Evolutionary conservation across 2,888 invertebrate species (phyloP), one percentile per base, ranked within the genome.

Genomic region (Gnatocerus cornutus): DNA sequence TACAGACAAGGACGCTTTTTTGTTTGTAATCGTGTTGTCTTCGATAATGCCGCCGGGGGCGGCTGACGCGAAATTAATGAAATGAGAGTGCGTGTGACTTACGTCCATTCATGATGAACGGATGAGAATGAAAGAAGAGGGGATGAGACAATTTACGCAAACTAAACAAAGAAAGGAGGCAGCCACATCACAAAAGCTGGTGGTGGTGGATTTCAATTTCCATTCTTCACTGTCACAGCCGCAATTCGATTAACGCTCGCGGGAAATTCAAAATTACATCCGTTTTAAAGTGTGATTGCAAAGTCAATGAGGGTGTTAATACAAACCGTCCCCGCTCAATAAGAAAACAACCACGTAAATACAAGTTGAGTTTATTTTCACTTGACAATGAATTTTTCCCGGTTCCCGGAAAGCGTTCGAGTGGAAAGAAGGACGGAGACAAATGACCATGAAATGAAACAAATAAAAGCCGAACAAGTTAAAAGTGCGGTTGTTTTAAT

Each of bases 251-350:
- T 46, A 43, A 16, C 46, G 12, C 29, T 29, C 7, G 52, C 52
- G 52, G n/a, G 52, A 33, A 29, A 33, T 52, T 52, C 52, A 52
- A 52, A 52, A 29, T 52, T 52, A 52, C 13, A 16, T 56, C 56
- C 56, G 14, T 10, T 13, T 1, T 2, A 39, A 4, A 21, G 21
- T 1, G 4, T 21, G 21, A 21, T 21, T 21, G 56, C 30, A 39
- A 33, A 56, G 16, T 14, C 41, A 41, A 52, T 29, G 30, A 12
- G n/a, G 3, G 21, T 9, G 14, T 12, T 56, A 56, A 56, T 56
- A 14, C 39, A 14, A 37, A 37, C 12, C 10, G 37, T 39, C 55
- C 37, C 7, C 39, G 55, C 39, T 14, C 3, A 29, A 9, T n/a
- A 50, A 50, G 27, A 45, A 4, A 13, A 45, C 12, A 13, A 14